Base-by-base conservation (phyloP, 2,888 invertebrate genomes). In the Tuta absoluta region DNA sequence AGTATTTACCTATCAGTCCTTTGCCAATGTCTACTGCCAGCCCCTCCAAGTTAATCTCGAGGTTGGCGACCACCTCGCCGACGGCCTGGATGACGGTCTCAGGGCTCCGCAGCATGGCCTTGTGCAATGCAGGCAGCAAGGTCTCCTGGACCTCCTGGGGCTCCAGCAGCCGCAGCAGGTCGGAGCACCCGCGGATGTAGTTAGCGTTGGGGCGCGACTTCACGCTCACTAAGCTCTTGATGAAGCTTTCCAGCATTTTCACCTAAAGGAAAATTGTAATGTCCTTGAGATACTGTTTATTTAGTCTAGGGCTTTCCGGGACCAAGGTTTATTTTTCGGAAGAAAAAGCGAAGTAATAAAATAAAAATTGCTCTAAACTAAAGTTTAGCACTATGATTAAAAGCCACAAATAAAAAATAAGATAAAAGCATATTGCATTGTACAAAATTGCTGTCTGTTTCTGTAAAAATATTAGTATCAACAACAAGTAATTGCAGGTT, bases 101-200 rank as follows among this genome's bases (percentile, higher is more conserved):
- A 0, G 99, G 98, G 87, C 97, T 98, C 62, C 99, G 92, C 33
- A 99, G 91, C 94, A 99, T 95, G 21, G 97, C 95, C 82, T 98
- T 98, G 82, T 98, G 97, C 63, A 98, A 89, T 0, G 97, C 95
- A 0, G 98, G 98, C 67, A 98, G 89, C 53, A 99, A 83, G 7
- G 89, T 89, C 57, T 92, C 93, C 75, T 95, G 94, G 74, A 98
- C 97, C 62, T 96, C 92, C 67, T 93, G 91, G 19, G 89, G 91
- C 14, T 88, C 91, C 14, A 96, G 82, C 64, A 93, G 88, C 17
- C 90, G 93, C 24, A 98, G 87, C 62, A 97, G 87, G 17, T 94
- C 93, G 37, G 92, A 91, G 75, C 95, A 95, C 0, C 94, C 94
- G 66, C 91, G 88, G 62, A 97, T 94, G 68, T 95, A 91, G 73